A percentile compares a stretch with the other conserved stretches of the same genome.
Conservation (phyloP, 2,113 vertebrate genomes). For the Tamias sibiricus region DNA sequence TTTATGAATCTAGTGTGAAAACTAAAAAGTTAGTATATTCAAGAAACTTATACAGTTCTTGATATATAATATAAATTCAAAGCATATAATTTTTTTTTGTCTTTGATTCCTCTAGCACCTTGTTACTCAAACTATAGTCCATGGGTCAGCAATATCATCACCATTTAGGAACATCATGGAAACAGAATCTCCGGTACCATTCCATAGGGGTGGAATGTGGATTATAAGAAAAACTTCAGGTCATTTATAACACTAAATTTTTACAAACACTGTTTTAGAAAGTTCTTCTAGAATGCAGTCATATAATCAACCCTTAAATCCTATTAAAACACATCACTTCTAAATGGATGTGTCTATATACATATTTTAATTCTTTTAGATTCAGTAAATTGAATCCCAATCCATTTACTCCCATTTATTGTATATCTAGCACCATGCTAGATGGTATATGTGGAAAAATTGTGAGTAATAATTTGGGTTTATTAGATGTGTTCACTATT, state of each 20-base stretch:
- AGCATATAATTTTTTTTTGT: neutral
- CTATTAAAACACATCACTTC: neutral
- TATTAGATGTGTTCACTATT: neutral
- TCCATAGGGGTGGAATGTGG: neutral
- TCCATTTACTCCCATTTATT: neutral
- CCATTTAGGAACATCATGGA: neutral
- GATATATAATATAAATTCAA: neutral
- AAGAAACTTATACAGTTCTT: neutral
- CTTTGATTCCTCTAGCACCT: neutral
- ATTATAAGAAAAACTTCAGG: neutral
- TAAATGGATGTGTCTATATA: neutral
- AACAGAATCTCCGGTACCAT: neutral
- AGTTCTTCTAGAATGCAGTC: neutral
- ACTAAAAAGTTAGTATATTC: neutral
- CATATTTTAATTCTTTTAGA: neutral
- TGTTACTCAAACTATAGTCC: neutral
- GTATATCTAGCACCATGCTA: neutral
- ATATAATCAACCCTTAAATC: neutral
- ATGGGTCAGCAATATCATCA: neutral
- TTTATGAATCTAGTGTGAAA: neutral
- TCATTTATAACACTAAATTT: neutral
- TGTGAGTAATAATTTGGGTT: neutral
- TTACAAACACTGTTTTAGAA: neutral
- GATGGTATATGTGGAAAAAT: neutral
- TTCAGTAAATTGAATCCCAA: neutral